Conservation (phyloP, 2,797 vertebrate genomes). For the Pseudomugil tenellus region DNA sequence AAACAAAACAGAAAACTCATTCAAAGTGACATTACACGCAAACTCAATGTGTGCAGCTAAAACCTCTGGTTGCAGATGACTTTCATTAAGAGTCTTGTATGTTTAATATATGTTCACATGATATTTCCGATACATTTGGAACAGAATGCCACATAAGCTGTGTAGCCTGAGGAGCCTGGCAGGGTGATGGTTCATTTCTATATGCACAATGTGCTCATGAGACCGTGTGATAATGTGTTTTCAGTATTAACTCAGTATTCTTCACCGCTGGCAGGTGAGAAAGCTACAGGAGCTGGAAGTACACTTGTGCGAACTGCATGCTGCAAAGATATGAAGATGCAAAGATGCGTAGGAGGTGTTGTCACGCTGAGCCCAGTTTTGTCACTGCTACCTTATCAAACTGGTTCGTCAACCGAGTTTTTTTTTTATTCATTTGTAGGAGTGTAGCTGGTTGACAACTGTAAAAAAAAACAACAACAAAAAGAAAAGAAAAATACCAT, state of each 20-base stretch:
- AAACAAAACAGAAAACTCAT: conserved; percentile 4
- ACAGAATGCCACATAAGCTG: conserved; percentile 63
- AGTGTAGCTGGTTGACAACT: neutral
- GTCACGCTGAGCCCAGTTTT: conserved; percentile 20
- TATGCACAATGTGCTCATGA: neutral
- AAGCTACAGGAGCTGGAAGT: conserved; percentile 39
- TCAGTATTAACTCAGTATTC: conserved; percentile 3
- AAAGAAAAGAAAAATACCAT: too few species aligned
- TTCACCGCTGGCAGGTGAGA: conserved; percentile 42
- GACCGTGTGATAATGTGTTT: neutral
- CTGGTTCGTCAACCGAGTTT: conserved; percentile 9
- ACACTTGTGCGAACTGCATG: conserved; percentile 31
- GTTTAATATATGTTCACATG: conserved; percentile 59
- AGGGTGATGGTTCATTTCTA: conserved; percentile 30
- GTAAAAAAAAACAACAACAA: too few species aligned
- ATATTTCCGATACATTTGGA: conserved; percentile 66
- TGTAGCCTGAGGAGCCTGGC: conserved; percentile 38
- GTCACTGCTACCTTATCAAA: conserved; percentile 31
- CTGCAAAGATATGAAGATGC: conserved; percentile 27
- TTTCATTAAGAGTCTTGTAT: conserved; percentile 32
- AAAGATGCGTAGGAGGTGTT: conserved; percentile 25
- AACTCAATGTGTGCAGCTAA: conserved; percentile 32
- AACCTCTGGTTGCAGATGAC: conserved; percentile 41
- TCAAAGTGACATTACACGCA: conserved; percentile 24
- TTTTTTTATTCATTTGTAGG: neutral